Conservation (phyloP, 2,113 vertebrate species). For the Crotalus viridis region DNA sequence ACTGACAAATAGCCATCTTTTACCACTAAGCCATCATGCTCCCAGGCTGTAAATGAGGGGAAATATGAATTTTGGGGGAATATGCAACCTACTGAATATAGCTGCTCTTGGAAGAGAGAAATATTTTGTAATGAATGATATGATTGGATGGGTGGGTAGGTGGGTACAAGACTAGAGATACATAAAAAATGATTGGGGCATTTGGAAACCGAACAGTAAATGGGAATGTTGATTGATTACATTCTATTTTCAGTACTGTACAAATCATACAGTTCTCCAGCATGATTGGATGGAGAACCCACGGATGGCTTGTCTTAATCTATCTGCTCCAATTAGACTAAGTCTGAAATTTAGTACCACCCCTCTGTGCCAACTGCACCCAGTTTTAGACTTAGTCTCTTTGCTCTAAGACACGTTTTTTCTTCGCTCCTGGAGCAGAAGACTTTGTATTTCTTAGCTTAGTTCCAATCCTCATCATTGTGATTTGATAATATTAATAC, state of each 20-base stretch:
- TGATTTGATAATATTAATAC: too few relatives aligned
- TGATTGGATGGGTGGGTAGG: neutral
- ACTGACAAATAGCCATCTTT: neutral
- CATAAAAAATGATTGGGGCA: neutral
- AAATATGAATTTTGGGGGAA: neutral
- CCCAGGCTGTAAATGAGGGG: neutral
- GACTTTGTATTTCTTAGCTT: too few relatives aligned
- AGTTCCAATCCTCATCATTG: too few relatives aligned
- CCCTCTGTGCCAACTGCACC: too few relatives aligned
- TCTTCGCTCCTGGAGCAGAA: too few relatives aligned
- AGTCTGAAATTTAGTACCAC: too few relatives aligned
- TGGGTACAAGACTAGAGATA: neutral
- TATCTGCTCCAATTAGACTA: too few relatives aligned
- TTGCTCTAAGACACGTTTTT: too few relatives aligned
- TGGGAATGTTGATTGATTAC: neutral
- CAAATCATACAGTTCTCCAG: neutral
- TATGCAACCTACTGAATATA: neutral
- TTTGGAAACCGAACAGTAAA: neutral
- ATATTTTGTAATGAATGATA: neutral
- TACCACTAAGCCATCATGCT: neutral
- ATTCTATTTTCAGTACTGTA: neutral
- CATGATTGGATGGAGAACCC: too few relatives aligned
- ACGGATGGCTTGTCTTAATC: too few relatives aligned
- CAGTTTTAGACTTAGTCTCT: too few relatives aligned
- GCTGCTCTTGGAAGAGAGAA: neutral